These are phyloP conservation scores for Galerucella calmariensis DNA, from an alignment of 2,888 invertebrate species.

Conservation along the genomic window DNA sequence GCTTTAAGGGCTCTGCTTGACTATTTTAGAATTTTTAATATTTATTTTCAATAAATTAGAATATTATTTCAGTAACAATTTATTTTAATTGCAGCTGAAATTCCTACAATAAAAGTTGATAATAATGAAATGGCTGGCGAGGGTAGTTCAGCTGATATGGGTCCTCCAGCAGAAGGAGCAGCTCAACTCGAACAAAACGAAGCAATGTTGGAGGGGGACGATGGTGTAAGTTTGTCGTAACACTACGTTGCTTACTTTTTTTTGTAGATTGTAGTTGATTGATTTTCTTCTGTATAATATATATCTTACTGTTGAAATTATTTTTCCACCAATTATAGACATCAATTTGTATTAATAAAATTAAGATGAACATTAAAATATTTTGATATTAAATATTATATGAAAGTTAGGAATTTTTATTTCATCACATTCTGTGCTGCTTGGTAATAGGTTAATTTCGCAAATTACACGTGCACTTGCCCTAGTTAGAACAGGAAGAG, in stretches of 20 bases:
- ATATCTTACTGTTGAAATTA: not conserved
- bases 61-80: not conserved
- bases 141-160: slow-evolving; percentile 60
- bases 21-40: too few relatives aligned
- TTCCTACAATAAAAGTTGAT: slow-evolving; percentile 60
- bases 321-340: slow-evolving; percentile 1
- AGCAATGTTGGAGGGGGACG: slow-evolving; percentile 61
- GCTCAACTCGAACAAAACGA: slow-evolving; percentile 55
- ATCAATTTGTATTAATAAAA: not conserved
- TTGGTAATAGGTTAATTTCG: too few relatives aligned
- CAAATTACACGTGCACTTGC: too few relatives aligned
- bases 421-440: not conserved
- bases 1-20: too few relatives aligned
- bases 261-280: not conserved
- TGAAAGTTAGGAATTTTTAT: slow-evolving; percentile 8
- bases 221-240: slow-evolving; percentile 56
- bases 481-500: too few relatives aligned
- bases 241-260: not conserved
- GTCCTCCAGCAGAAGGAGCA: slow-evolving; percentile 58
- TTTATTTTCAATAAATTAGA: too few relatives aligned
- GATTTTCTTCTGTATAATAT: slow-evolving; percentile 20
- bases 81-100: slow-evolving; percentile 55
- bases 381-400: not conserved
- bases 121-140: slow-evolving; percentile 65
- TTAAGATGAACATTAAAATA: not conserved